These are phyloP conservation scores for Halocynthia roretzi DNA, from an alignment of 23 tunicate species.

Conservation along the genomic window DNA sequence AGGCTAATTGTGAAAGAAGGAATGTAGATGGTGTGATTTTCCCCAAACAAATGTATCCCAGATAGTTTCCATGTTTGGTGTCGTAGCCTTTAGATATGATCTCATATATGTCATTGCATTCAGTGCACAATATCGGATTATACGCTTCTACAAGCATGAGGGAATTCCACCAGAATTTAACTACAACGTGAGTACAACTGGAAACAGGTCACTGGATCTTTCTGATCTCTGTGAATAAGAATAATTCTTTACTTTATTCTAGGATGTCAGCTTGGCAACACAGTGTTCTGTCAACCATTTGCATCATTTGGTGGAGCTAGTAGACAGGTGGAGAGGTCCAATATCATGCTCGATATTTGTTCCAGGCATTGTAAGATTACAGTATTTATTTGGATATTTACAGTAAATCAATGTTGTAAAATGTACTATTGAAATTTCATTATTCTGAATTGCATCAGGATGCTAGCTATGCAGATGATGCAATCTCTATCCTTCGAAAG, in stretches of 20 bases:
- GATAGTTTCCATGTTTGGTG: not conserved
- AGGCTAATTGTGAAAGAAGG: not conserved
- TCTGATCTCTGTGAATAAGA: not conserved
- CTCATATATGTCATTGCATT: not conserved
- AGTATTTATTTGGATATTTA: no score
- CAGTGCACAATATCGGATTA: slow-evolving; percentile 80
- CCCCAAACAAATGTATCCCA: not conserved
- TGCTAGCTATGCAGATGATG: slow-evolving; percentile 86
- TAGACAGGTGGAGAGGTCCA: slow-evolving; percentile 93
- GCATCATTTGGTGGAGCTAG: slow-evolving; percentile 97
- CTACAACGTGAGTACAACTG: slow-evolving; percentile 48
- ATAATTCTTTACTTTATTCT: not conserved
- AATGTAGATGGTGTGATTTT: not conserved
- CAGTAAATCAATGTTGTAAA: not conserved
- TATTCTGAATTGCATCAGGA: slow-evolving; percentile 35
- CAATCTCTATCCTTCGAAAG: slow-evolving; percentile 47
- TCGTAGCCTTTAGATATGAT: not conserved
- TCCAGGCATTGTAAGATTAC: slow-evolving; percentile 50
- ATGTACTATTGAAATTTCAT: not conserved
- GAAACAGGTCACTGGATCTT: not conserved
- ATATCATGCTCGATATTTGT: slow-evolving; percentile 83
- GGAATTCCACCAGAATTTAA: slow-evolving; percentile 51
- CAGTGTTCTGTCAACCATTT: slow-evolving; percentile 96
- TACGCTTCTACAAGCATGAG: slow-evolving; percentile 46
- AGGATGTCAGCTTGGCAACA: slow-evolving; percentile 91